These are phyloP conservation scores for Galendromus occidentalis DNA, from an alignment of 1,140 invertebrate species.

Conservation along the genomic window DNA sequence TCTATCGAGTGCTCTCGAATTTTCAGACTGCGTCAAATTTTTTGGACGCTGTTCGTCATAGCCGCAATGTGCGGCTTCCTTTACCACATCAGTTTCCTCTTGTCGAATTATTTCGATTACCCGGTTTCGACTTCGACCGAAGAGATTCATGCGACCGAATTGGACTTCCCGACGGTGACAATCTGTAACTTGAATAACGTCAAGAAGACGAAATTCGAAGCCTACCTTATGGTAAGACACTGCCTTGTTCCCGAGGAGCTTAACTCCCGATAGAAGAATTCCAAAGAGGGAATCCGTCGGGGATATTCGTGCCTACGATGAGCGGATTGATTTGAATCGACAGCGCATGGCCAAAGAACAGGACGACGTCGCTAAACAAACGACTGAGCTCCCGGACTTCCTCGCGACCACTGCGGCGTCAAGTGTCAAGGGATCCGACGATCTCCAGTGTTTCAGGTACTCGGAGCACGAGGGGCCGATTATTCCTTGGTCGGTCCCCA, in stretches of 20 bases:
- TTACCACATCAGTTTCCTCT: conserved; percentile 15
- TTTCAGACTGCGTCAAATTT: conserved; percentile 7
- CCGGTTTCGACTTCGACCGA: conserved; percentile 18
- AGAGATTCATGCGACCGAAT: conserved; percentile 18
- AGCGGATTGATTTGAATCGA: no score
- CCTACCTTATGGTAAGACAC: background rate
- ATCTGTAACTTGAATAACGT: conserved; percentile 18
- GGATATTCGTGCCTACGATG: no score
- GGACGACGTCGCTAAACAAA: background rate
- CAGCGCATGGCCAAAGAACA: background rate
- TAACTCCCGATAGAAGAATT: no score
- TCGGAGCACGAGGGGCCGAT: no score
- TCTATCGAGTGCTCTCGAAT: no score
- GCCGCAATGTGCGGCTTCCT: conserved; percentile 14
- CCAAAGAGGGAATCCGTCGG: no score
- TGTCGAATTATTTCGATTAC: conserved; percentile 15
- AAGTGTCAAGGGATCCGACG: background rate
- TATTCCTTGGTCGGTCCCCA: no score
- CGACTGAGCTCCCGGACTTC: background rate
- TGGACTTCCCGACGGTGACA: conserved; percentile 17
- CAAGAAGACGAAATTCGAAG: conserved; percentile 14
- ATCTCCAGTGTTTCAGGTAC: conserved; percentile 3
- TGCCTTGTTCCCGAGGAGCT: no score
- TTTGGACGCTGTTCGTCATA: conserved; percentile 15
- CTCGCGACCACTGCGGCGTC: background rate